Base-by-base conservation (phyloP, 2,888 invertebrate genomes). In the Dendrolimus pini region DNA sequence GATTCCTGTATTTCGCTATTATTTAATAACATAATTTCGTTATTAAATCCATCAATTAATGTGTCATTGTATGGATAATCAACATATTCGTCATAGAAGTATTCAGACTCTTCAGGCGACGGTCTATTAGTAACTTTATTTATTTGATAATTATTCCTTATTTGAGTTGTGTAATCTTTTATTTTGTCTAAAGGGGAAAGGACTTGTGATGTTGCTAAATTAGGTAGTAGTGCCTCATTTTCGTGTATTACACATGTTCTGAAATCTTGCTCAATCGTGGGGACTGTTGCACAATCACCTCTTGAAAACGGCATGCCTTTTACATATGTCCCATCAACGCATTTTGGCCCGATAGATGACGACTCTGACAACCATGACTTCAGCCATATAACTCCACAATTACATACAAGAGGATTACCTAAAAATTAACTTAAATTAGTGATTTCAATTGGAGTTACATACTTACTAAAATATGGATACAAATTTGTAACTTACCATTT, bases 321-420 rank as follows among this genome's bases (percentile, higher is more conserved):
- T n/a, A 96, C 91, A 12, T 95, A 90, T 14, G 94, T 93, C 0
- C 96, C 96, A 72, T 96, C 96, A 41, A 93, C 92, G 76, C 96
- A 97, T 72, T 93, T 93, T 7, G 96, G 96, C 3, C 96, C 96
- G 8, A 94, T 92, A 3, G 93, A 91, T 41, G 94, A 93, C 0
- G 94, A 93, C 78, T 96, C 96, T 62, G 94, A 93, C 41, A 96
- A 82, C 96, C 96, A 97, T 3, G 94, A 94, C 68, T 96, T 93
- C 2, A 97, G 83, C 97, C 97, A 97, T 58, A 96, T 91, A 79
- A 96, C 92, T 63, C 94, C 94, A 74, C 97, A 97, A 56, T 95
- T 94, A 77, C 97, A 97, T 30, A 93, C 91, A 62, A 97, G 85
- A 1, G 97, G 97, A 85, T 97, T 97, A 47, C 95, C 96, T 96